Percentiles rank a stretch among this genome's conserved stretches.
Evolutionary conservation across 1,140 invertebrate genomes (phyloP).

Genomic region (Spodoptera frugiperda): DNA sequence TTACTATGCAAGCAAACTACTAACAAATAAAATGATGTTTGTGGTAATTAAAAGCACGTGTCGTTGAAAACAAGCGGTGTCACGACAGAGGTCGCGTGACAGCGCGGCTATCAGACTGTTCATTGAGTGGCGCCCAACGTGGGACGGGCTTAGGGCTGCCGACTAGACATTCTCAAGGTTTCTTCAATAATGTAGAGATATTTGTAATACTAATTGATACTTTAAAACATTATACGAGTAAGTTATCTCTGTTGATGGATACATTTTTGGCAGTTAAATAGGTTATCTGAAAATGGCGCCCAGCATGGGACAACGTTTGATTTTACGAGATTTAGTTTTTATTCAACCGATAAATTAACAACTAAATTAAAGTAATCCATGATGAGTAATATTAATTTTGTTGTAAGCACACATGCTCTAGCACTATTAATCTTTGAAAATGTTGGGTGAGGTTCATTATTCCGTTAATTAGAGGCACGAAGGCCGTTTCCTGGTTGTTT

Average conservation of each 20-base stretch:
- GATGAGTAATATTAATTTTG: neutral
- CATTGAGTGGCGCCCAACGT: constrained; percentile 35
- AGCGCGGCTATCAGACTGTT: neutral
- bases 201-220: constrained; percentile 1
- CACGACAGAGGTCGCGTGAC: constrained; percentile 18
- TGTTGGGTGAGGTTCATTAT: constrained; percentile 4
- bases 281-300: too few species aligned
- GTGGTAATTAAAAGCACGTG: neutral
- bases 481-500: neutral
- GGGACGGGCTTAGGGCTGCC: neutral
- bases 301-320: too few species aligned
- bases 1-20: neutral
- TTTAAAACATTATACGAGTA: too few species aligned
- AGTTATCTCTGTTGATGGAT: too few species aligned
- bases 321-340: too few species aligned
- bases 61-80: neutral
- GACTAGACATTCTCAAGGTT: constrained; percentile 5
- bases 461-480: neutral
- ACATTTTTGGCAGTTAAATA: too few species aligned
- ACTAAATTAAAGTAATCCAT: too few species aligned
- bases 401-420: neutral
- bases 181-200: neutral
- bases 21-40: too few species aligned
- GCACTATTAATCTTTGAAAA: neutral
- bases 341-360: too few species aligned